A percentile compares a stretch with the other conserved stretches of the same genome.
phyloP scores from a whole-genome alignment of 2,797 vertebrate species.

The Pristis pectinata region DNA sequence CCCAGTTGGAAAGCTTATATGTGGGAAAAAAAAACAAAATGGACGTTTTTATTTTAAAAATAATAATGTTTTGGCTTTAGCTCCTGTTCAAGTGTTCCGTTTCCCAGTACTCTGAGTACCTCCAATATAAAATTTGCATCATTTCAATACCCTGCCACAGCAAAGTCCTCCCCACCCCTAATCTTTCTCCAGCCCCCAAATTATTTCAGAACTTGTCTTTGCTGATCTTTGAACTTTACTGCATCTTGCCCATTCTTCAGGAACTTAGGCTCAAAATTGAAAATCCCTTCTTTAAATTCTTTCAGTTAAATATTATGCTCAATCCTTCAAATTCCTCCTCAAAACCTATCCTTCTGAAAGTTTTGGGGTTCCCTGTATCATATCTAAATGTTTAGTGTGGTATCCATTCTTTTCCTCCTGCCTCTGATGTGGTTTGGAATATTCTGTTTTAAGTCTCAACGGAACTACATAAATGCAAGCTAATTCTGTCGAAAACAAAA shows the following conservation, averaged over 20 bases:
- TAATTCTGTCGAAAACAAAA: neutral
- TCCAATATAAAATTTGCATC: neutral
- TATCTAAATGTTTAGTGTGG: neutral
- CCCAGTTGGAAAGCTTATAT: neutral
- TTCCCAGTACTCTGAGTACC: neutral
- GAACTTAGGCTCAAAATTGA: neutral
- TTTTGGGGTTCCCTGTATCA: too few relatives aligned
- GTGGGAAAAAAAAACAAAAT: too few relatives aligned
- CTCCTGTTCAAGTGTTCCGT: neutral
- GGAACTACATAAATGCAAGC: neutral
- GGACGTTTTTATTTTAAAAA: too few relatives aligned
- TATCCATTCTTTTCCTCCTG: neutral
- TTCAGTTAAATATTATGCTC: neutral
- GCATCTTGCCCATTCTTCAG: neutral
- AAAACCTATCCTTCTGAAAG: neutral
- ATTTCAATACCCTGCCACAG: neutral
- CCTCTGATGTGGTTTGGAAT: neutral
- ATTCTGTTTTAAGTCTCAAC: neutral
- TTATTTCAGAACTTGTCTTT: neutral
- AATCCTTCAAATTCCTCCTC: neutral
- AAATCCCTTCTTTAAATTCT: neutral
- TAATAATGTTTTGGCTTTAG: too few relatives aligned
- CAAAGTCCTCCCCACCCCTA: too few relatives aligned
- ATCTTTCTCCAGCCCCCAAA: neutral
- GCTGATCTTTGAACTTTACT: neutral